Conservation (phyloP, 2,888 invertebrate genomes). For the Ditylenchus weischeri region DNA sequence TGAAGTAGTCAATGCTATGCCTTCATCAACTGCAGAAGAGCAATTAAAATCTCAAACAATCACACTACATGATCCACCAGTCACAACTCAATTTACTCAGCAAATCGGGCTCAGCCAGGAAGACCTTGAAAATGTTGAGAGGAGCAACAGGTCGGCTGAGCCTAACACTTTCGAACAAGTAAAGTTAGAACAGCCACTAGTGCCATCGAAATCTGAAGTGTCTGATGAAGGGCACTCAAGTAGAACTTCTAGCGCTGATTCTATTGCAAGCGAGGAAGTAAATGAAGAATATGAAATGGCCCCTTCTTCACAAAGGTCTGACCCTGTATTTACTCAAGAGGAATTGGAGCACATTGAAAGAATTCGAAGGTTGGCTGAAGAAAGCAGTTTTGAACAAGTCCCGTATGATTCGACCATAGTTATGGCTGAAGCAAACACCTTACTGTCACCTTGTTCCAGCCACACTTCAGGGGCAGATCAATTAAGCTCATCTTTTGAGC, state of each 20-base stretch:
- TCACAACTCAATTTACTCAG: too few species aligned
- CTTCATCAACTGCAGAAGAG: too few species aligned
- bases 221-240: not conserved
- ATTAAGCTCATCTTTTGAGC: not conserved
- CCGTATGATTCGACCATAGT: not conserved
- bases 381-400: constrained; percentile 3
- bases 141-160: too few species aligned
- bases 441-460: constrained; percentile 2
- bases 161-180: too few species aligned
- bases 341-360: constrained; percentile 13
- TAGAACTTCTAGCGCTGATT: not conserved
- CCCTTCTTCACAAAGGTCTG: not conserved
- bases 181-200: too few species aligned
- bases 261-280: not conserved
- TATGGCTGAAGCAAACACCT: not conserved
- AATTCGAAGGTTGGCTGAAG: constrained; percentile 23
- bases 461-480: constrained; percentile 13
- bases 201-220: not conserved
- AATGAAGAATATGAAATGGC: not conserved
- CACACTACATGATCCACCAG: too few species aligned
- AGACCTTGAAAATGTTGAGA: too few species aligned
- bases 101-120: too few species aligned
- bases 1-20: too few species aligned
- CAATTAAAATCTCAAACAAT: too few species aligned
- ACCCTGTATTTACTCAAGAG: not conserved